phyloP scores from a whole-genome alignment of 2,888 invertebrate species.

The Drosophila cognata region DNA sequence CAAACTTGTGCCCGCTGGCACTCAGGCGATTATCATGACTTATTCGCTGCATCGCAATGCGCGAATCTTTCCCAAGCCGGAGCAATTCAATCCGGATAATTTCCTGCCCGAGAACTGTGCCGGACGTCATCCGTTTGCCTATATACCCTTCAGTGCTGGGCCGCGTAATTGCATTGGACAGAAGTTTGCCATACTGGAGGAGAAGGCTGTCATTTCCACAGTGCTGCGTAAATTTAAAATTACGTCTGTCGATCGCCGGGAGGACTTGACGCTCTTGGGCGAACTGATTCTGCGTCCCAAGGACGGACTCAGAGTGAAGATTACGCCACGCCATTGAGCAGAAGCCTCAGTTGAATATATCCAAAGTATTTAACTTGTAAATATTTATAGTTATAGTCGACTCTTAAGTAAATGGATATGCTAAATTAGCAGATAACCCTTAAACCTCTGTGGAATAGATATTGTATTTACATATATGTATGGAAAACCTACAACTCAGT shows the following conservation, averaged over 20 bases:
- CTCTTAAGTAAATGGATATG: constrained; percentile 35
- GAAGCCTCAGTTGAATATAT: constrained; percentile 20
- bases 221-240: constrained; percentile 87
- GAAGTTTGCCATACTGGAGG: constrained; percentile 87
- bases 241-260: constrained; percentile 86
- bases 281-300: constrained; percentile 88
- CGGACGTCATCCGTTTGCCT: constrained; percentile 88
- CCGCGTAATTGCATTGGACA: constrained; percentile 87
- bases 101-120: constrained; percentile 88
- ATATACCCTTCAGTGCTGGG: constrained; percentile 90
- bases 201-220: constrained; percentile 87
- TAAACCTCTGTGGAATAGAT: constrained; percentile 35
- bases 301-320: constrained; percentile 86
- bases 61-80: constrained; percentile 88
- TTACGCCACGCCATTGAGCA: constrained; percentile 80
- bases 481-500: constrained; percentile 49
- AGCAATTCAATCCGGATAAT: constrained; percentile 89
- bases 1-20: constrained; percentile 85
- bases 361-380: constrained; percentile 74
- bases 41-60: constrained; percentile 89
- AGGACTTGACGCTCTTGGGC: constrained; percentile 87
- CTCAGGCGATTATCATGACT: constrained; percentile 87
- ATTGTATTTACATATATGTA: not conserved
- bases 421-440: constrained; percentile 60
- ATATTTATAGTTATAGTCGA: constrained; percentile 58